Evolutionary conservation across 2,113 vertebrate species (phyloP), one percentile per base, ranked within the genome.

Genomic region (Montifringilla adamsi): DNA sequence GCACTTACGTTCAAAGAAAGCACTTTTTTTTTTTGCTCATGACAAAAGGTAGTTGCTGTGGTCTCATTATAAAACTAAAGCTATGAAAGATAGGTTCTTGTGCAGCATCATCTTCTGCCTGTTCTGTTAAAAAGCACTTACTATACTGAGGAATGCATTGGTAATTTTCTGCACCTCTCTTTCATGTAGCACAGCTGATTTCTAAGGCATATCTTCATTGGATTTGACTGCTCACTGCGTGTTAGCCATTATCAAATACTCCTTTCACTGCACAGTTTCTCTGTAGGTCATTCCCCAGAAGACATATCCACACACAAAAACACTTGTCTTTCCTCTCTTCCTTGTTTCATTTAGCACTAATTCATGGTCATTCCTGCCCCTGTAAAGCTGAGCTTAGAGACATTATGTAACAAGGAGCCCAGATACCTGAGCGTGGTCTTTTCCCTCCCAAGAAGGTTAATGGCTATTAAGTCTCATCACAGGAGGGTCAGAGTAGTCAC

Each of bases 31-130:
- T 70, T 90, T 80, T 67, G 13, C 55, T 78, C 58, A 9, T 22
- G 68, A 79, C 50, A 86, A 94, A 87, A 94, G 27, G 46, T 82
- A 79, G 83, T 15, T 73, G 46, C 70, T 84, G 33, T 62, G 49
- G 26, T 84, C 43, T 92, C 60, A 89, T 93, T 94, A 89, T 56
- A 93, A 94, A 58, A 93, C 56, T 73, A 76, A 93, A 82, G 33
- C 41, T 44, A 52, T 0, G 1, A 55, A 92, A 76, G 62, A 82
- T 30, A 39, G 39, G 55, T 85, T 53, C 37, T 93, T 82, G 39
- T 63, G 62, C 53, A 91, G 73, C 55, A 92, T 27, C 58, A 50
- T 62, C 68, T 59, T 95, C 72, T 90, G 55, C 59, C 43, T 79
- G 13, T 74, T 88, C 56, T 78, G 43, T 67, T 80, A 50, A 90